Conservation (phyloP, 2,888 invertebrate genomes). For the Eutolmus rufibarbis region DNA sequence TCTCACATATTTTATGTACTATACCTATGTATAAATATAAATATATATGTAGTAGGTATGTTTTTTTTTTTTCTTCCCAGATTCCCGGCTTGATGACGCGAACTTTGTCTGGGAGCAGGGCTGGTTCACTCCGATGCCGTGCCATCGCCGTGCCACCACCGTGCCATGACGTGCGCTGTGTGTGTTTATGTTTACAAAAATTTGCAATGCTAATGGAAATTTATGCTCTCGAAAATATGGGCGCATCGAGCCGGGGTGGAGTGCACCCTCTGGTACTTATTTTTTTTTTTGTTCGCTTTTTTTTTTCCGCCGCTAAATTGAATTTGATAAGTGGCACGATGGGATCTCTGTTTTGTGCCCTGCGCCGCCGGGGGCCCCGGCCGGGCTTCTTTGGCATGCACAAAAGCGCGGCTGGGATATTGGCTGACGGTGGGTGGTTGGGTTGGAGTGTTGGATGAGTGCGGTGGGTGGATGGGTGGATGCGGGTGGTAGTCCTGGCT, state of each 20-base stretch:
- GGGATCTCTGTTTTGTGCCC: constrained; percentile 39
- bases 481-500: too few relatives aligned
- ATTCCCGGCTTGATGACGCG: not conserved
- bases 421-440: not conserved
- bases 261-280: not conserved
- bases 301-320: constrained; percentile 44
- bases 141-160: not conserved
- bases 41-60: too few relatives aligned
- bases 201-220: constrained; percentile 45
- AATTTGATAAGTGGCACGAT: constrained; percentile 47
- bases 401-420: not conserved
- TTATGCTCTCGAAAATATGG: constrained; percentile 44
- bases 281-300: not conserved
- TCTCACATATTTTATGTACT: not conserved
- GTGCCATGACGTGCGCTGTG: not conserved
- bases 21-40: too few relatives aligned
- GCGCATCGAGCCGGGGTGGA: constrained; percentile 29
- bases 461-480: too few relatives aligned
- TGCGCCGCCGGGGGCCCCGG: not conserved
- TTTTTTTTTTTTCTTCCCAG: not conserved
- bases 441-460: too few relatives aligned
- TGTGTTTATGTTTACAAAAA: constrained; percentile 44
- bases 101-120: not conserved
- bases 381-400: not conserved
- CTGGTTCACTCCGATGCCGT: not conserved